Evolutionary conservation across 2,797 vertebrate species (phyloP), one percentile per base, ranked within the genome.

Genomic region (Galaxias olidus): DNA sequence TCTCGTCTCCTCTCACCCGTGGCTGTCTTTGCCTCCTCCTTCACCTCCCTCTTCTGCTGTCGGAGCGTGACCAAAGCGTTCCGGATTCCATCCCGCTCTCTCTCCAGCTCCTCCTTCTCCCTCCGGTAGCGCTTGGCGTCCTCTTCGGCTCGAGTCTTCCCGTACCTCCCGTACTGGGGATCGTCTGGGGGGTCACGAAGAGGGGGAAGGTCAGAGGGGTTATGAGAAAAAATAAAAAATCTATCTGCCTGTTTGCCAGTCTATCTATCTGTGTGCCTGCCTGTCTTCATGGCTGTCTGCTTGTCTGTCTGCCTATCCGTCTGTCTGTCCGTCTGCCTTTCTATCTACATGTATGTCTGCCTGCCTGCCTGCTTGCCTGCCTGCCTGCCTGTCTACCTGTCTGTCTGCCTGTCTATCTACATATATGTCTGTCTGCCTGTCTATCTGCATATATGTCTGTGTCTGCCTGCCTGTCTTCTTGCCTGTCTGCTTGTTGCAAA

Each of bases 141-240:
- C 76, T 99, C 96, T 74, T 99, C 96, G 0, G 97, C 97, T 72
- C 98, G 88, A 1, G 94, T 99, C 92, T 98, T 99, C 71, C 96
- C 97, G 10, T 99, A 98, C 84, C 89, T 93, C 45, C 89, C 90
- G 13, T 97, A 97, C 70, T 97, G 95, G 88, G 95, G 96, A 73
- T 92, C 90, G 78, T 94, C 97, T 98, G 81, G 54, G 30, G 12
- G 41, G 19, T 48, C 13, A 59, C 41, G 17, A 3, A 41, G 15
- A 42, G 15, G 61, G 46, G 75, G 79, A 75, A 86, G 84, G 84
- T 82, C 20, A 84, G 42, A 59, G 72, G 45, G 88, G 84, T 83
- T 85, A 68, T 88, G 84, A 82, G 88, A 88, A 86, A 57, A 61
- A 88, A 86, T 55, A 61, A 76, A 71, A 79, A 18, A 14, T 18